These are phyloP conservation scores for Opisthograptis luteolata DNA, from an alignment of 2,888 invertebrate genomes.

Conservation along the genomic window DNA sequence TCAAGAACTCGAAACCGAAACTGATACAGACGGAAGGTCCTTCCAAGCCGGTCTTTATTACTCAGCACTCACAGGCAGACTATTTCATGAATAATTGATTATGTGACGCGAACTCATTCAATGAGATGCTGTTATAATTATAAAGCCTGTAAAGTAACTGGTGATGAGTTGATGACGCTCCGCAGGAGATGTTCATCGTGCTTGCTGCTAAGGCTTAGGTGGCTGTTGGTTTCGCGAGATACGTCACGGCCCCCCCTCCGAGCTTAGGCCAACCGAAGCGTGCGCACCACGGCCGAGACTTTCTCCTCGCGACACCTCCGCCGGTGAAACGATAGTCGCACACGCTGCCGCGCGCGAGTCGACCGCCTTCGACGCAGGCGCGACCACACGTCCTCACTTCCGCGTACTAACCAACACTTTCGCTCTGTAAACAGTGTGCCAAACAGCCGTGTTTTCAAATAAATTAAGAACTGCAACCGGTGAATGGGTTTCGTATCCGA, in stretches of 20 bases:
- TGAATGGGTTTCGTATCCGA: slow-evolving; percentile 46
- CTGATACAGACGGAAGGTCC: slow-evolving; percentile 16
- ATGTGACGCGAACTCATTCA: slow-evolving; percentile 15
- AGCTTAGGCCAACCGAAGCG: slow-evolving; percentile 66
- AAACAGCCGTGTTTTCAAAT: slow-evolving; percentile 62
- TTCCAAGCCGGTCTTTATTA: neutral
- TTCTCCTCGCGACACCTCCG: slow-evolving; percentile 82
- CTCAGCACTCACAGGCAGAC: neutral
- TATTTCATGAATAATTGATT: slow-evolving; percentile 30
- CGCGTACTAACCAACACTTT: slow-evolving; percentile 69
- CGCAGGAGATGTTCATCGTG: slow-evolving; percentile 27
- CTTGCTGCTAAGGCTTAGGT: slow-evolving; percentile 44
- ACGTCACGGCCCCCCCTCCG: slow-evolving; percentile 74
- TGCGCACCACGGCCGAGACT: slow-evolving; percentile 80
- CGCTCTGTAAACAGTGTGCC: slow-evolving; percentile 73
- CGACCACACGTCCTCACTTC: slow-evolving; percentile 54
- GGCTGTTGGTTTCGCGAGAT: slow-evolving; percentile 59
- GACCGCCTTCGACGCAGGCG: slow-evolving; percentile 63
- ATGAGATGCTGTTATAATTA: slow-evolving; percentile 11
- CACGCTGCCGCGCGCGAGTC: slow-evolving; percentile 72
- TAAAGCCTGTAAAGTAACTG: slow-evolving; percentile 37
- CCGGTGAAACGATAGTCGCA: slow-evolving; percentile 73
- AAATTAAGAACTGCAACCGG: slow-evolving; percentile 44
- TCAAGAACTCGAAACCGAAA: slow-evolving; percentile 25
- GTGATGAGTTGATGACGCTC: slow-evolving; percentile 30